A percentile compares a stretch with the other conserved stretches of the same genome.
These are phyloP conservation scores for Leptopilina boulardi DNA, from an alignment of 1,140 invertebrate species.

Conservation along the genomic window DNA sequence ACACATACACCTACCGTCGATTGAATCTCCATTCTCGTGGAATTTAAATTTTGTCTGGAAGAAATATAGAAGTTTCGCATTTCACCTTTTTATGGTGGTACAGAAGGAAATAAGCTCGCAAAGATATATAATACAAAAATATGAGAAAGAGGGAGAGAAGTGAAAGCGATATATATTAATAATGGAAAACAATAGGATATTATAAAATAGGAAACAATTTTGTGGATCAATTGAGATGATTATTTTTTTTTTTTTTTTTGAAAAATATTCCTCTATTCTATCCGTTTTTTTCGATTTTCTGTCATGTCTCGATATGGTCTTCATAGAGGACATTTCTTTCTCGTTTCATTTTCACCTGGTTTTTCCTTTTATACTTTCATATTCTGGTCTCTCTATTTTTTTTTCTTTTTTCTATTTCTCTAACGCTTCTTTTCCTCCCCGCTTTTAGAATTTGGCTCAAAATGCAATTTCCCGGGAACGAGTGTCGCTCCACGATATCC, in stretches of 20 bases:
- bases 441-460: slow-evolving; percentile 6
- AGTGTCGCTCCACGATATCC: slow-evolving; percentile 39
- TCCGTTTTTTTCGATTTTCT: slow-evolving; percentile 2
- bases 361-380: neutral
- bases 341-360: neutral
- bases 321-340: slow-evolving; percentile 17
- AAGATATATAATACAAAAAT: neutral
- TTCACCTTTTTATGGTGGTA: neutral
- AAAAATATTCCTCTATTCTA: slow-evolving; percentile 22
- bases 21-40: slow-evolving; percentile 14
- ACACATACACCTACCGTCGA: neutral
- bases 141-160: neutral
- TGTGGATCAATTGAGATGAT: neutral
- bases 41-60: slow-evolving; percentile 5
- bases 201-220: slow-evolving; percentile 4
- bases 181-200: neutral
- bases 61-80: neutral
- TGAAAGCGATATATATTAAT: too few species aligned
- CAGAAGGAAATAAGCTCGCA: slow-evolving; percentile 8
- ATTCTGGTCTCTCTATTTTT: slow-evolving; percentile 35
- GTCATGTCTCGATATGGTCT: neutral
- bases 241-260: too few species aligned
- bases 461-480: slow-evolving; percentile 42
- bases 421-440: neutral
- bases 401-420: neutral